Base-by-base conservation (phyloP, 1,140 invertebrate genomes). In the Ylistrum balloti region DNA sequence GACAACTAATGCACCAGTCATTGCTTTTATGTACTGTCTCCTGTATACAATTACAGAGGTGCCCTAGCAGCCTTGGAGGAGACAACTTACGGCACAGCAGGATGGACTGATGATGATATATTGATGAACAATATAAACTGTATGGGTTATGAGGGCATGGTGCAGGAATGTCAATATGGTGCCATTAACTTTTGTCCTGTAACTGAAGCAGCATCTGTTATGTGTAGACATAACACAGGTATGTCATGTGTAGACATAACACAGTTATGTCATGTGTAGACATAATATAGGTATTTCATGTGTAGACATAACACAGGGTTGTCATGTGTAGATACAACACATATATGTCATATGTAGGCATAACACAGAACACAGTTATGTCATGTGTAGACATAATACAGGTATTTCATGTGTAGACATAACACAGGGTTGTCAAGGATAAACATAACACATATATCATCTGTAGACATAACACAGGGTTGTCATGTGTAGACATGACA, bases 141-240 rank as follows among this genome's bases (percentile, higher is more conserved):
- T 74, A 74, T 74, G 56, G 56, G 56, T 1, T 74, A 74, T 17
- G 56, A 74, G n/a, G n/a, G n/a, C 56, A 74, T n/a, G 56, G 56
- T 74, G 17, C 56, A 74, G 56, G 56, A 74, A n/a, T 74, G 56
- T 74, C 56, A 74, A 28, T 74, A 74, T 74, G 56, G 56, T n/a
- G 56, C 56, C 56, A 74, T 74, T n/a, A 74, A 74, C n/a, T 74
- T 74, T n/a, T 74, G 56, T 74, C 56, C 56, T 3, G 56, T 74
- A n/a, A 74, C 56, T 28, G 56, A 74, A n/a, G 22, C 56, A 9
- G 56, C 56, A 11, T 74, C 56, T n/a, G 56, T 74, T 5, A 74
- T 74, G 56, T 74, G 56, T 74, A 74, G 11, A 74, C 22, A 74
- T 74, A 74, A 74, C 56, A 74, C 56, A 74, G 56, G 56, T 74